Conservation (phyloP, 2,888 invertebrate species). For the Drosophila peninsularis region DNA sequence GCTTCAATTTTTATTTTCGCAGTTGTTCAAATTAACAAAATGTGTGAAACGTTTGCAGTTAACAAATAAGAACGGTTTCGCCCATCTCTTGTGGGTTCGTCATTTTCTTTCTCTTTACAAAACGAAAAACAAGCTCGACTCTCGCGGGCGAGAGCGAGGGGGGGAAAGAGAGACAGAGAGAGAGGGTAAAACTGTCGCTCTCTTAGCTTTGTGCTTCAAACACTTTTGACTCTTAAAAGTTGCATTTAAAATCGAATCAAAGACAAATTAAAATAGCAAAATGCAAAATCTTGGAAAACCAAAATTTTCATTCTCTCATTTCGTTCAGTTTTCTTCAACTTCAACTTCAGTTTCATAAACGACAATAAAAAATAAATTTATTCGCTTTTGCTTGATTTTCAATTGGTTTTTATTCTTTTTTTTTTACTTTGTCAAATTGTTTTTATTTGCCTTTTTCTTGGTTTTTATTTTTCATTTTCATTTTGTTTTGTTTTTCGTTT, state of each 20-base stretch:
- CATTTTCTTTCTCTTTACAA: slow-evolving; percentile 30
- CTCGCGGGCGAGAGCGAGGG: not conserved
- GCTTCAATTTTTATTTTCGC: slow-evolving; percentile 2
- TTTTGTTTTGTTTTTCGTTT: slow-evolving; percentile 25
- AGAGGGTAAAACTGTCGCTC: slow-evolving; percentile 8
- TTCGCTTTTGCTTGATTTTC: slow-evolving; percentile 29
- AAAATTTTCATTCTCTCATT: slow-evolving; percentile 16
- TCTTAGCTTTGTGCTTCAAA: slow-evolving; percentile 54
- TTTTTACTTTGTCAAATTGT: slow-evolving; percentile 27
- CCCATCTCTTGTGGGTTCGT: not conserved
- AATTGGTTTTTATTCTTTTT: slow-evolving; percentile 31
- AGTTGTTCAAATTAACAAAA: slow-evolving; percentile 32
- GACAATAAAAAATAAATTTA: slow-evolving; percentile 29
- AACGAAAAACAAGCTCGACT: slow-evolving; percentile 19
- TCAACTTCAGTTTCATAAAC: slow-evolving; percentile 1
- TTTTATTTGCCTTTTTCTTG: slow-evolving; percentile 46
- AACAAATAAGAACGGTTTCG: slow-evolving; percentile 24
- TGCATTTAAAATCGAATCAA: slow-evolving; percentile 16
- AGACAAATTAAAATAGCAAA: slow-evolving; percentile 31
- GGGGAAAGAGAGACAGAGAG: slow-evolving; percentile 5
- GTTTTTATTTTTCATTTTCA: slow-evolving; percentile 20
- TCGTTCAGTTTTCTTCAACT: not conserved
- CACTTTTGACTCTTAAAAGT: slow-evolving; percentile 23
- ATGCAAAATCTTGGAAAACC: slow-evolving; percentile 27
- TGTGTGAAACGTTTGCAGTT: slow-evolving; percentile 38